Percentiles rank a stretch among this genome's conserved stretches.
Evolutionary conservation across 2,113 vertebrate species (phyloP).

Genomic region (Xiphias gladius): DNA sequence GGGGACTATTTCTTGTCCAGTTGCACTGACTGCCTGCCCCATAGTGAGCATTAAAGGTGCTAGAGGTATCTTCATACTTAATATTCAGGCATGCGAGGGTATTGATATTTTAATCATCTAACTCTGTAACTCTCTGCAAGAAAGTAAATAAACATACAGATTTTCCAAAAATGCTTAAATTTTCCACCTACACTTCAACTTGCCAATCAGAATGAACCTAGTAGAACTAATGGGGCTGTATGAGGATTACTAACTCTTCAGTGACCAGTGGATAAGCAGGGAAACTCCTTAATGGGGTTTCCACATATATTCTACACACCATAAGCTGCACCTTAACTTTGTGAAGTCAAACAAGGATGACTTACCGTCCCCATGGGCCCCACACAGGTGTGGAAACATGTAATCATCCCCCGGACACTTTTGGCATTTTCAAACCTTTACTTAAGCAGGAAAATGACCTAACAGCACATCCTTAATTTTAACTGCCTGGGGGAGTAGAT

Average conservation of each 20-base stretch:
- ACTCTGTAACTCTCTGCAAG: neutral
- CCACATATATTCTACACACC: conserved; percentile 24
- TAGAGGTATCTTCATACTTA: neutral
- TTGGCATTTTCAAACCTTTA: conserved; percentile 53
- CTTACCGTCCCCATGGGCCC: conserved; percentile 13
- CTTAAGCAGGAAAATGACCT: conserved; percentile 48
- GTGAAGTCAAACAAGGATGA: conserved; percentile 39
- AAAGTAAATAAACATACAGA: neutral
- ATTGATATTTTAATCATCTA: neutral
- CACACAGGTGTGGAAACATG: conserved; percentile 28
- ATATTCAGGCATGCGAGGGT: neutral
- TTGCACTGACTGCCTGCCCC: neutral
- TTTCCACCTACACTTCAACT: neutral
- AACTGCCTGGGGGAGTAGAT: conserved; percentile 51
- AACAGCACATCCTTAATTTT: conserved; percentile 52
- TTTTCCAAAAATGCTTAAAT: neutral
- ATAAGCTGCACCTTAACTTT: conserved; percentile 31
- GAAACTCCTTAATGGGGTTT: conserved; percentile 28
- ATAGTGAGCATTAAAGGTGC: neutral
- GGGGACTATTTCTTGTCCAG: neutral
- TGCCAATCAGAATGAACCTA: neutral
- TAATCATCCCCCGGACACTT: conserved; percentile 10
- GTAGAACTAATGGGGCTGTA: neutral
- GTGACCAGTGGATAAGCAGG: conserved; percentile 16
- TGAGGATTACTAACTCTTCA: conserved; percentile 24